phyloP scores from a whole-genome alignment of 1,140 invertebrate species.

The Penaeus japonicus region DNA sequence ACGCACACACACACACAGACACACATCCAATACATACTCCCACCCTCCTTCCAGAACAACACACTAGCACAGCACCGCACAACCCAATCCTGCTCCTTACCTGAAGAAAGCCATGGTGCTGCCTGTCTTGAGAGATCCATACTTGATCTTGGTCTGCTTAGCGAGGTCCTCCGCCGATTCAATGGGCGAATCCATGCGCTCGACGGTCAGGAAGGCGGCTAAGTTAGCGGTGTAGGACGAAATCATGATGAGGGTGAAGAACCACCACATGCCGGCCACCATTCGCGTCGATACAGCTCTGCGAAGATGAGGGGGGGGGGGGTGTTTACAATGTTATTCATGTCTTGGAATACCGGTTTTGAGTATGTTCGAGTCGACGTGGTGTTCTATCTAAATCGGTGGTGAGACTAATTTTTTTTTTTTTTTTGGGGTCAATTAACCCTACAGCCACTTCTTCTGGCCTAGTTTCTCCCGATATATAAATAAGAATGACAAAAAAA shows the following conservation, averaged over 20 bases:
- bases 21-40: too few species aligned
- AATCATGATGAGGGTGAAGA: slow-evolving; percentile 73
- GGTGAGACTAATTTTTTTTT: too few species aligned
- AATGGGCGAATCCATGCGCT: slow-evolving; percentile 71
- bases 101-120: slow-evolving; percentile 69
- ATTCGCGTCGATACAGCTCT: slow-evolving; percentile 68
- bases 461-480: too few species aligned
- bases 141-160: slow-evolving; percentile 71
- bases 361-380: too few species aligned
- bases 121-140: slow-evolving; percentile 69
- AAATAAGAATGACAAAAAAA: too few species aligned
- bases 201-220: slow-evolving; percentile 75
- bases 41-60: too few species aligned
- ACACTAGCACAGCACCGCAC: neutral
- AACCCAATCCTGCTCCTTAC: neutral
- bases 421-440: too few species aligned
- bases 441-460: too few species aligned
- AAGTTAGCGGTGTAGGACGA: slow-evolving; percentile 74
- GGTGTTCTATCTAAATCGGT: too few species aligned
- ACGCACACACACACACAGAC: too few species aligned
- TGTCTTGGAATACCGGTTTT: neutral
- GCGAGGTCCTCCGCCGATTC: slow-evolving; percentile 71
- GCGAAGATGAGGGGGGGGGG: neutral
- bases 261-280: slow-evolving; percentile 71
- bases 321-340: neutral